These are phyloP conservation scores for Toxotes lorentzi DNA, from an alignment of 2,797 vertebrate species.

Conservation along the genomic window DNA sequence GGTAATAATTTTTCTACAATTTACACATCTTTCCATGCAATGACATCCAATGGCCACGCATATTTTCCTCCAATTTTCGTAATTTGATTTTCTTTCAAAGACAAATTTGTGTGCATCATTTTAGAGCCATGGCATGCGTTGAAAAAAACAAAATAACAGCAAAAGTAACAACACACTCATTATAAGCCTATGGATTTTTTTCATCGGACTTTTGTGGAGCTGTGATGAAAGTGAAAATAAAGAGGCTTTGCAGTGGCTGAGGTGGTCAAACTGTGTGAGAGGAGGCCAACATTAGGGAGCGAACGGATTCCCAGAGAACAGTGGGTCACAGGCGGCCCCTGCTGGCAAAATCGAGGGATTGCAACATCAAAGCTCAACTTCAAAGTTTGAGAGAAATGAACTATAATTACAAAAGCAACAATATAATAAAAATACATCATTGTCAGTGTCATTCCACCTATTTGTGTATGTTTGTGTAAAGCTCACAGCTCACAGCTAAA, in stretches of 20 bases:
- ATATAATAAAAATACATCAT: neutral
- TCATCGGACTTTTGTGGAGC: conserved; percentile 1
- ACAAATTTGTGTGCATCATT: neutral
- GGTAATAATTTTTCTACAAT: neutral
- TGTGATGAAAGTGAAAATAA: conserved; percentile 23
- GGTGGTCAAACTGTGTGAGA: conserved; percentile 59
- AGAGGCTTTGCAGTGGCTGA: conserved; percentile 35
- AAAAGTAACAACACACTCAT: neutral
- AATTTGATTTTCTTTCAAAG: neutral
- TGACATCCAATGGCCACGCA: neutral
- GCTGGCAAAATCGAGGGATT: conserved; percentile 33
- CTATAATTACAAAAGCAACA: neutral
- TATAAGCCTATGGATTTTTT: neutral
- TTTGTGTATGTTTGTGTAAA: neutral
- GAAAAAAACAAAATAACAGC: neutral
- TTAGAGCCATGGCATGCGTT: neutral
- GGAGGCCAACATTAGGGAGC: conserved; percentile 47
- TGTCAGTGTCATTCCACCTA: neutral
- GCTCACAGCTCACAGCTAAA: neutral
- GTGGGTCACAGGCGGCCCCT: conserved; percentile 81
- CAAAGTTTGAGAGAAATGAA: neutral
- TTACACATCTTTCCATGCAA: neutral
- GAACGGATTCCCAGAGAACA: conserved; percentile 39
- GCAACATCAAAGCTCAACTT: conserved; percentile 9
- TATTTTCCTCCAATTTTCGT: neutral